phyloP scores from a whole-genome alignment of 2,888 invertebrate species.

The Hirtodrosophila alboralis region DNA sequence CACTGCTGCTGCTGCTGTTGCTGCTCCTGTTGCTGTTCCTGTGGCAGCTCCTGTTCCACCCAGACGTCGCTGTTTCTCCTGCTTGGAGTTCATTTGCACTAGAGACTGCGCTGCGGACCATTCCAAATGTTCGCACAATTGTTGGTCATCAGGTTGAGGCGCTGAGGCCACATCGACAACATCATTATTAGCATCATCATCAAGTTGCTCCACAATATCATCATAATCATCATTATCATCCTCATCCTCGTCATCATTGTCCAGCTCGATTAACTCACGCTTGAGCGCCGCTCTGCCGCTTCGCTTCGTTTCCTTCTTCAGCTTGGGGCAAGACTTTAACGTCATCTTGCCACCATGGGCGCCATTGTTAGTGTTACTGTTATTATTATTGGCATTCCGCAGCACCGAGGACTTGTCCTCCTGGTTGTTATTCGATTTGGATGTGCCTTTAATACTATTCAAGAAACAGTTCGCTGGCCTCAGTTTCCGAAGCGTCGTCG shows the following conservation, averaged over 20 bases:
- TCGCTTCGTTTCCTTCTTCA: conserved; percentile 53
- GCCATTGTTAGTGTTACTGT: conserved; percentile 49
- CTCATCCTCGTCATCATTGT: conserved; percentile 42
- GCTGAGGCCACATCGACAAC: conserved; percentile 38
- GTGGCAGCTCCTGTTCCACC: conserved; percentile 16
- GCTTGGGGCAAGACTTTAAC: conserved; percentile 48
- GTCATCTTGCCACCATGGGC: conserved; percentile 46
- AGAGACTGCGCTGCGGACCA: conserved; percentile 84
- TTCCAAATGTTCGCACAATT: conserved; percentile 81
- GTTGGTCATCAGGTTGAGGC: conserved; percentile 46
- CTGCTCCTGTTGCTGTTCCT: conserved; percentile 16
- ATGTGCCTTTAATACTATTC: conserved; percentile 63
- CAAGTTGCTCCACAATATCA: conserved; percentile 20
- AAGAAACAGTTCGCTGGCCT: conserved; percentile 30
- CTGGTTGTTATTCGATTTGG: conserved; percentile 57
- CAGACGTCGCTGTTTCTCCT: conserved; percentile 73
- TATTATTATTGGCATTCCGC: conserved; percentile 60
- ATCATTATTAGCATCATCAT: conserved; percentile 26
- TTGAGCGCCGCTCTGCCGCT: conserved; percentile 58
- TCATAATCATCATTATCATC: conserved; percentile 20
- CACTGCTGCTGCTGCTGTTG: conserved; percentile 5
- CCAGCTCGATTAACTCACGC: conserved; percentile 64
- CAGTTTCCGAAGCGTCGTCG: conserved; percentile 53
- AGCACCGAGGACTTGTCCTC: conserved; percentile 63
- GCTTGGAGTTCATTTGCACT: conserved; percentile 83